Conservation (phyloP, 2,113 vertebrate genomes). For the Dicrurus megarhynchus region DNA sequence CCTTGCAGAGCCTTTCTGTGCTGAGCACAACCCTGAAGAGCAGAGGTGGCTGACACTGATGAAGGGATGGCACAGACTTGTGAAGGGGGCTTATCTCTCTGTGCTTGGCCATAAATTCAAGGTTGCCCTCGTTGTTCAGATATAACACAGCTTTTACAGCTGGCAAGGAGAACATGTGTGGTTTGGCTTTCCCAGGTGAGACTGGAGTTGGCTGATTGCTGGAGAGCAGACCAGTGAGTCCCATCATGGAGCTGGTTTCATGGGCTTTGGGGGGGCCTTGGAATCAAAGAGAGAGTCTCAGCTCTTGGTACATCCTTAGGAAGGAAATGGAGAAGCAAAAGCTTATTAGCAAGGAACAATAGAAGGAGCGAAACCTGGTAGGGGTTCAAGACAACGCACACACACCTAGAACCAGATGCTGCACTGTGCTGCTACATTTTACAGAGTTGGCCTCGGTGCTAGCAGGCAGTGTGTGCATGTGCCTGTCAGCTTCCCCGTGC, state of each 20-base stretch:
- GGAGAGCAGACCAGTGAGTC: neutral
- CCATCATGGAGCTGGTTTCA: neutral
- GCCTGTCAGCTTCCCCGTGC: neutral
- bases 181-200: neutral
- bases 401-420: neutral
- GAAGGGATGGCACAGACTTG: neutral
- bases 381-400: neutral
- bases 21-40: neutral
- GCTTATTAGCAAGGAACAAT: neutral
- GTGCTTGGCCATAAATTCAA: neutral
- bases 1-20: neutral
- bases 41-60: neutral
- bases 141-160: neutral
- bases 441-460: neutral
- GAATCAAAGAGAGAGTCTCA: neutral
- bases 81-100: neutral
- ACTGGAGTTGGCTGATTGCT: neutral
- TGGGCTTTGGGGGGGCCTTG: neutral
- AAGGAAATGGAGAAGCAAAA: neutral
- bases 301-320: neutral
- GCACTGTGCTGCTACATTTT: neutral
- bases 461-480: accelerated
- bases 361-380: neutral
- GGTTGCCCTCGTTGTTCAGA: neutral
- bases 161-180: neutral